phyloP scores from a whole-genome alignment of 1,140 invertebrate genomes.

The Drosophila repleta region DNA sequence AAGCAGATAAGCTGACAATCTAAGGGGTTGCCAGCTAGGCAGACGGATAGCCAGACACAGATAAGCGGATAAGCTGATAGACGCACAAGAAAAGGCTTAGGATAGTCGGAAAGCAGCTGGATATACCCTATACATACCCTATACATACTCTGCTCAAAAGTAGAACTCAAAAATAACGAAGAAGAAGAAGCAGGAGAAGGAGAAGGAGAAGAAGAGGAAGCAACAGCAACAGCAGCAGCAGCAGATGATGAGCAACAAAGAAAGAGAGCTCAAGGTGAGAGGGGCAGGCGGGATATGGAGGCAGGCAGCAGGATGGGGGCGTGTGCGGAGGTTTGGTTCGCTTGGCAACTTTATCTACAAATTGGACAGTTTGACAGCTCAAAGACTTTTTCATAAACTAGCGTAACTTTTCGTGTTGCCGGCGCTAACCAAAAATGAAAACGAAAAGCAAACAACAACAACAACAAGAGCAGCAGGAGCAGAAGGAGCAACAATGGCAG shows the following conservation, averaged over 20 bases:
- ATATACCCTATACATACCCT: too few species aligned
- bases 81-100: background rate
- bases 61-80: background rate
- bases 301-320: background rate
- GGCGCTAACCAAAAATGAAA: conserved; percentile 36
- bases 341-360: conserved; percentile 59
- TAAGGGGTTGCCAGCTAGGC: too few species aligned
- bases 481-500: conserved; percentile 10
- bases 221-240: conserved; percentile 4
- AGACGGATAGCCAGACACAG: too few species aligned
- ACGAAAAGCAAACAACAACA: conserved; percentile 9
- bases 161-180: too few species aligned
- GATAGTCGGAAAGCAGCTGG: too few species aligned
- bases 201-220: too few species aligned
- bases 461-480: conserved; percentile 16
- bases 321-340: background rate
- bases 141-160: too few species aligned
- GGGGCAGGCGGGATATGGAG: background rate
- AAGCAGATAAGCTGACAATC: too few species aligned
- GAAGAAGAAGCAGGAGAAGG: conserved; percentile 8
- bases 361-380: conserved; percentile 62
- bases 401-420: conserved; percentile 51
- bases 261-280: conserved; percentile 7
- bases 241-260: conserved; percentile 20
- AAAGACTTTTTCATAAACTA: conserved; percentile 64